Evolutionary conservation across 2,888 invertebrate species (phyloP), one percentile per base, ranked within the genome.

Genomic region (Mechanitis messenoides): DNA sequence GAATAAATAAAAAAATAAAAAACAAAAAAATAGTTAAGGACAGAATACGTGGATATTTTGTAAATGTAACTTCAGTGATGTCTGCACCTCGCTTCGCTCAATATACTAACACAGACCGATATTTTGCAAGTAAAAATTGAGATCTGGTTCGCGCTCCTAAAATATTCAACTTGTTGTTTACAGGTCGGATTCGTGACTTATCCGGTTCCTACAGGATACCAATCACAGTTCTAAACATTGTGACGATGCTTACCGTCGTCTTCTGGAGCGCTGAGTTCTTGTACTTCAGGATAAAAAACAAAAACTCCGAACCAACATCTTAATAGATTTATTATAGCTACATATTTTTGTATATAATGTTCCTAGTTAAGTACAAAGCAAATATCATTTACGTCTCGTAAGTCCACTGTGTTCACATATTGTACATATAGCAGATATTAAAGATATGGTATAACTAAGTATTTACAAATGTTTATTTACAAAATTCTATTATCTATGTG

Each of bases 181-280:
- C 85, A 93, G 94, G 94, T 72, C 76, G 90, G 31, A 85, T 94
- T 53, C 90, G 93, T 53, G 94, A 94, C 69, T 63, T 73, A 3
- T 91, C 92, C 5, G 93, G 93, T 33, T 92, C 90, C 56, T 94
- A 93, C 76, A 75, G 79, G 50, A 74, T 90, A 38, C 92, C 93
- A 12, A 92, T 94, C 55, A 78, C 92, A 55, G 77, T 93, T n/a
- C 85, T 94, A 59, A 94, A 94, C 73, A 70, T 81, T 12, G 84
- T 93, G 12, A 93, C 93, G 3, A 72, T 91, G 45, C 59, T 92
- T 1, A 93, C 94, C 1, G 80, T 94, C 7, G 59, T 91, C 1
- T 79, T 92, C 72, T 94, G 94, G 94, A 77, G 84, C 12, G 74
- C 81, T 0, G 93, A 93, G 68, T 90, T 87, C 64, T 62, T 87